phyloP scores from a whole-genome alignment of 2,797 vertebrate genomes.

The Gymnothorax reevesii region DNA sequence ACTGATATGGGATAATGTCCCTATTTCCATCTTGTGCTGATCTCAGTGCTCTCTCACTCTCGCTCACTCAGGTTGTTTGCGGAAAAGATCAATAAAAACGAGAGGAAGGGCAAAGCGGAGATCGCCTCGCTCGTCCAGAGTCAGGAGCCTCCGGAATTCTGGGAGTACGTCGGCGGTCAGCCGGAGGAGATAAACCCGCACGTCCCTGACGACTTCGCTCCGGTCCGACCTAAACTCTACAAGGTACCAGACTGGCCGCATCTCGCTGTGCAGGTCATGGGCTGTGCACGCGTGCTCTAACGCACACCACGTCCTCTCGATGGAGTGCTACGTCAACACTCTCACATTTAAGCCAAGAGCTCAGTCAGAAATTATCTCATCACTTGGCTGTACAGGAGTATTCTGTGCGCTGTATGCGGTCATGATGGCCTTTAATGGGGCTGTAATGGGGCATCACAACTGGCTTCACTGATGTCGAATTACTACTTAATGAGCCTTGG shows the following conservation, averaged over 20 bases:
- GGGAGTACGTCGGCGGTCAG: conserved; percentile 88
- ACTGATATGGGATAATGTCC: neutral
- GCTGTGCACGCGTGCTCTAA: too few species aligned
- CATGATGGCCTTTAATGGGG: too few species aligned
- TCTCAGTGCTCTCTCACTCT: too few species aligned
- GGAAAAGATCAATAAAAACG: conserved; percentile 98
- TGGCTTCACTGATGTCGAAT: too few species aligned
- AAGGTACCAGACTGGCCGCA: conserved; percentile 71
- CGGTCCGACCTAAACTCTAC: conserved; percentile 87
- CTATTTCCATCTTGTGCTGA: neutral
- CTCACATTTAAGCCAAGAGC: neutral
- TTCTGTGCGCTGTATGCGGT: too few species aligned
- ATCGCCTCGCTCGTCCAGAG: conserved; percentile 80
- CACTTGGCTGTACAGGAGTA: too few species aligned
- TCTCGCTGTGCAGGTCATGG: neutral
- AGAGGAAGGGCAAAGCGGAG: conserved; percentile 92
- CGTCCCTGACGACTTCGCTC: conserved; percentile 87
- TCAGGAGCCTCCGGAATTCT: conserved; percentile 87
- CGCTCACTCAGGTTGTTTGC: conserved; percentile 81
- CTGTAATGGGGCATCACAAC: too few species aligned
- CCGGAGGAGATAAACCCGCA: conserved; percentile 88
- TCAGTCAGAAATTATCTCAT: neutral
- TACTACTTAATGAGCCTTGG: too few species aligned
- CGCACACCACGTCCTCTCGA: neutral
- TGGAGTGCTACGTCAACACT: neutral